Evolutionary conservation across 1,140 invertebrate species (phyloP), one percentile per base, ranked within the genome.

Genomic region (Araneus ventricosus): DNA sequence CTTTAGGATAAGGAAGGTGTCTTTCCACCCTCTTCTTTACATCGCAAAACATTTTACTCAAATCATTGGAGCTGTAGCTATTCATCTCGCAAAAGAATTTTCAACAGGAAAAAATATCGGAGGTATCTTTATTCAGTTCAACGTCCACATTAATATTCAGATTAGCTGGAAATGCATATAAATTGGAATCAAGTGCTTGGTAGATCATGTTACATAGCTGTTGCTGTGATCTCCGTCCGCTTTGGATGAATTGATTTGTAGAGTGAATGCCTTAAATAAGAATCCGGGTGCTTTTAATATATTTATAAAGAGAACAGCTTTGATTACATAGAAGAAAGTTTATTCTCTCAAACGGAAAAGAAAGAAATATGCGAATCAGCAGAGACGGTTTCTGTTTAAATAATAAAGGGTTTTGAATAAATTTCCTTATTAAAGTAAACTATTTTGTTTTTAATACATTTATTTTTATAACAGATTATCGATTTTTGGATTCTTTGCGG

Each of bases 71-170:
- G 39, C 3, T 84, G 17, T 4, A n/a, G 22, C n/a, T 4, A 37
- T 75, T 37, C 70, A 37, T 75, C 70, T 75, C 14, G 8, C 34
- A 75, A 37, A 75, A 37, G 27, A 75, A 20, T n/a, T 8, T 34
- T 37, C 70, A 34, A 45, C 17, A 10, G 17, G 27, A 14, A 37
- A 45, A 45, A 45, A n/a, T 45, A 41, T 30, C n/a, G n/a, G n/a
- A 84, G 41, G n/a, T 41, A 84, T n/a, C 41, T 45, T 84, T n/a
- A 84, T 52, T 27, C 30, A 45, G 80, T 45, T 84, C 39, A 84
- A 10, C 24, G 6, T 17, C 6, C n/a, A 27, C 80, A 84, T 45
- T 45, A 84, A 84, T 84, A 84, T 84, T 52, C 80, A 84, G n/a
- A 84, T 84, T 45, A n/a, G 41, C 22, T n/a, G 22, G 27, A 27